phyloP scores from a whole-genome alignment of 2,888 invertebrate species.

The Melinaea menophilus region DNA sequence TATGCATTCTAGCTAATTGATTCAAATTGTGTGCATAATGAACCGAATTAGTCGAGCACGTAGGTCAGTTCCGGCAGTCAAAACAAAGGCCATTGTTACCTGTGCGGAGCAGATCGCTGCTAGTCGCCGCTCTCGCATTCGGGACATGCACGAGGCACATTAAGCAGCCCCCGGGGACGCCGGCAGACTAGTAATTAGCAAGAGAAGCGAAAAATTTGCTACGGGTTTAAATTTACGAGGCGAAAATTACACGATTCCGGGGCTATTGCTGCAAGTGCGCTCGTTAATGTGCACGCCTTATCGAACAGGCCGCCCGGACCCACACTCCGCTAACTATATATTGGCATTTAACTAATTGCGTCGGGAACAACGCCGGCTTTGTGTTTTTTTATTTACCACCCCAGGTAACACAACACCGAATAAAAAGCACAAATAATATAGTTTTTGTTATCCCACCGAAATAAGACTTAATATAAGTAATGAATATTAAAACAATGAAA shows the following conservation, averaged over 20 bases:
- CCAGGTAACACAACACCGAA: background rate
- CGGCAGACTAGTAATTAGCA: constrained; percentile 74
- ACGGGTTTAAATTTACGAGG: constrained; percentile 77
- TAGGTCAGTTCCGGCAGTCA: constrained; percentile 59
- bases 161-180: constrained; percentile 72
- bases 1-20: constrained; percentile 24
- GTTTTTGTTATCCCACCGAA: too few species aligned
- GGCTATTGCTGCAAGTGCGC: constrained; percentile 70
- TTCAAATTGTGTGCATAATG: constrained; percentile 40
- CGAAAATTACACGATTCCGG: constrained; percentile 75
- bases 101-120: constrained; percentile 60
- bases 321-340: constrained; percentile 32
- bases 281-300: constrained; percentile 75
- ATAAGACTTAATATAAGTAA: too few species aligned
- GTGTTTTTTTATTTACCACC: background rate
- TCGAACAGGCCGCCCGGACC: constrained; percentile 55
- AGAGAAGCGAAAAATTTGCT: constrained; percentile 76
- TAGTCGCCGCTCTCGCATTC: constrained; percentile 66
- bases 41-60: constrained; percentile 53
- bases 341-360: constrained; percentile 56
- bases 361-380: constrained; percentile 40
- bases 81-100: constrained; percentile 73
- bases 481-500: too few species aligned
- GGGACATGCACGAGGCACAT: constrained; percentile 71
- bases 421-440: too few species aligned